Evolutionary conservation across 2,113 vertebrate genomes (phyloP).

Genomic region (Echinops telfairi): DNA sequence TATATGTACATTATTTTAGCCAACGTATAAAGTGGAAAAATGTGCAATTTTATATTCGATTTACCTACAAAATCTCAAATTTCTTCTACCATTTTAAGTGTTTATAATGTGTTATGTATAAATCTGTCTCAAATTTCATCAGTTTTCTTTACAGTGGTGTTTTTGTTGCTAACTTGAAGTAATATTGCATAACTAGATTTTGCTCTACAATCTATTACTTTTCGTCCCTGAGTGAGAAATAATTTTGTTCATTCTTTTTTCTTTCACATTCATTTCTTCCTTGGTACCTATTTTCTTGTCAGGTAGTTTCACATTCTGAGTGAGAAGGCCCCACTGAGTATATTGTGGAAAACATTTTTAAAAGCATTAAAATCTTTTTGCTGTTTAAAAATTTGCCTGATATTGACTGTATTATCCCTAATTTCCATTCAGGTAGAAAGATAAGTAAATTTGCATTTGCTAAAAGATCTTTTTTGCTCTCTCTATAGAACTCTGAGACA

Average conservation of each 20-base stretch:
- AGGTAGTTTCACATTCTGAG: no score
- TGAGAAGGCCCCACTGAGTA: no score
- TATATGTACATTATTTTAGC: slow-evolving; percentile 8
- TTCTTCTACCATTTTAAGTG: background rate
- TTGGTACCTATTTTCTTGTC: background rate
- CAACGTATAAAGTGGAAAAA: slow-evolving; percentile 1
- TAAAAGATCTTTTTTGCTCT: background rate
- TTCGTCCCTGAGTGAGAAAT: background rate
- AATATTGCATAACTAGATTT: background rate
- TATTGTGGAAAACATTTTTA: no score
- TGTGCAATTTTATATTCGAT: slow-evolving; percentile 19
- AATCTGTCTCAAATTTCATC: background rate
- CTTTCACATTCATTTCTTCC: slow-evolving; percentile 3
- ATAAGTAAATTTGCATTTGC: background rate
- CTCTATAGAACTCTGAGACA: background rate
- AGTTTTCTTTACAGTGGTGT: no score
- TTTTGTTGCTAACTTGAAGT: slow-evolving; percentile 1
- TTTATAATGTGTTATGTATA: background rate
- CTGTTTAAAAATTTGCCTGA: background rate
- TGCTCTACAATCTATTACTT: background rate
- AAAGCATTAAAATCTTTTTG: no score
- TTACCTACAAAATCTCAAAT: slow-evolving; percentile 26
- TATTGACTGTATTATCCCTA: background rate
- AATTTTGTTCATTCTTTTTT: background rate
- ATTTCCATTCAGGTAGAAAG: slow-evolving; percentile 17